Evolutionary conservation across 2,113 vertebrate species (phyloP), one percentile per base, ranked within the genome.

Genomic region (Pelecanus crispus): DNA sequence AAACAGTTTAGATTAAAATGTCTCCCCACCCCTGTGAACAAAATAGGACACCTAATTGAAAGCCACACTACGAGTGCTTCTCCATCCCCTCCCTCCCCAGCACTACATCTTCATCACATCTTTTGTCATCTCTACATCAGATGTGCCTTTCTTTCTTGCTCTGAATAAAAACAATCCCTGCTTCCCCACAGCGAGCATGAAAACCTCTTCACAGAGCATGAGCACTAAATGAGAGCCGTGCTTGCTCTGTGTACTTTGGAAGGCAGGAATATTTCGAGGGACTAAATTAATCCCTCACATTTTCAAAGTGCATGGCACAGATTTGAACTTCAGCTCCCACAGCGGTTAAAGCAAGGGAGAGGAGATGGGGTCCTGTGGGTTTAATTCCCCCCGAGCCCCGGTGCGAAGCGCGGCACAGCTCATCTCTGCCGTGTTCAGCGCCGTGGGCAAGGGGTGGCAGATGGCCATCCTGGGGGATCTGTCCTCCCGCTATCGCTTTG

Each of bases 41-140:
- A 91, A 95, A 87, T 13, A 70, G 50, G 45, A 32, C 74, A 42
- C 36, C 53, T 96, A 94, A 95, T 93, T 96, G 89, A 97, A 95
- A 97, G 94, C 84, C 49, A 29, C 0, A 1, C 94, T 67, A 59
- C 0, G 14, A 95, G 67, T 1, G 73, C 89, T 88, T 36, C 81
- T 59, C 71, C 68, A n/a, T 85, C 26, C 40, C 70, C 70, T 94
- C 71, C 91, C 78, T 92, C 84, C 74, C 81, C 63, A 80, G 89
- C 84, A 36, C 71, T 87, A 92, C 81, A 42, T 88, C 92, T 78
- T 82, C 75, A 66, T 80, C 0, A 0, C 45, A 17, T 77, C 95
- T 92, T 97, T 97, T 96, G 92, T 94, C 10, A 6, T 70, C 92
- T 66, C 45, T 19, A 80, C 71, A 81, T 95, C 87, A 87, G 81